A percentile compares a stretch with the other conserved stretches of the same genome.
Conservation (phyloP, 2,888 invertebrate genomes). For the Mycalesis mineus region DNA sequence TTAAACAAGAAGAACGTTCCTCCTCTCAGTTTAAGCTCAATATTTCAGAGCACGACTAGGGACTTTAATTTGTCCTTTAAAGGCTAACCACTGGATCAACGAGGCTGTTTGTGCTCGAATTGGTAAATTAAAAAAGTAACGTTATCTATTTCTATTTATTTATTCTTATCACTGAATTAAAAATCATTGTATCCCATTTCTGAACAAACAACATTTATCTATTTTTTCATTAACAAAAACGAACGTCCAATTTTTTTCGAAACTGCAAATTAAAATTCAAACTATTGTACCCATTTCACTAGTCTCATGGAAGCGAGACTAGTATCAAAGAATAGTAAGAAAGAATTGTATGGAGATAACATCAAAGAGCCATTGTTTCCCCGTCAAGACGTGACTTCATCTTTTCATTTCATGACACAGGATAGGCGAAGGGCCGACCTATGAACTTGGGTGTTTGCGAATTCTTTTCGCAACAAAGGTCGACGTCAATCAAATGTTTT, state of each 20-base stretch:
- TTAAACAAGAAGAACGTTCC: no score
- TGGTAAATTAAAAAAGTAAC: background rate
- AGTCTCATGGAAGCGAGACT: slow-evolving; percentile 13
- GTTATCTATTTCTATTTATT: background rate
- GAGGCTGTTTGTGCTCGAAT: background rate
- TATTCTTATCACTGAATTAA: background rate
- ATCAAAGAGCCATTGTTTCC: slow-evolving; percentile 33
- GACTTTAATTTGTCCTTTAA: no score
- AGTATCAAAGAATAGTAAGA: slow-evolving; percentile 26
- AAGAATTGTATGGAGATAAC: slow-evolving; percentile 24
- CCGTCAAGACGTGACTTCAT: slow-evolving; percentile 32
- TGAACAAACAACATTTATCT: background rate
- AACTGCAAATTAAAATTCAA: slow-evolving; percentile 19
- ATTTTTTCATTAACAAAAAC: background rate
- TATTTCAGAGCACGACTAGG: no score
- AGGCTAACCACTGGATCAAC: background rate
- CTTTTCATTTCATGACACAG: slow-evolving; percentile 11
- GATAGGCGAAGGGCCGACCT: slow-evolving; percentile 28
- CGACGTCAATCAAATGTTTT: slow-evolving; percentile 33
- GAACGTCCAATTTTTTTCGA: slow-evolving; percentile 9
- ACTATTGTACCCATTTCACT: slow-evolving; percentile 20
- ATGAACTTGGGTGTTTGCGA: slow-evolving; percentile 34
- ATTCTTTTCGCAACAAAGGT: slow-evolving; percentile 27
- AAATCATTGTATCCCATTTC: background rate
- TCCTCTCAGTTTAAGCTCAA: no score